Conservation (phyloP, 2,113 vertebrate genomes). For the Pollimyrus isidori region DNA sequence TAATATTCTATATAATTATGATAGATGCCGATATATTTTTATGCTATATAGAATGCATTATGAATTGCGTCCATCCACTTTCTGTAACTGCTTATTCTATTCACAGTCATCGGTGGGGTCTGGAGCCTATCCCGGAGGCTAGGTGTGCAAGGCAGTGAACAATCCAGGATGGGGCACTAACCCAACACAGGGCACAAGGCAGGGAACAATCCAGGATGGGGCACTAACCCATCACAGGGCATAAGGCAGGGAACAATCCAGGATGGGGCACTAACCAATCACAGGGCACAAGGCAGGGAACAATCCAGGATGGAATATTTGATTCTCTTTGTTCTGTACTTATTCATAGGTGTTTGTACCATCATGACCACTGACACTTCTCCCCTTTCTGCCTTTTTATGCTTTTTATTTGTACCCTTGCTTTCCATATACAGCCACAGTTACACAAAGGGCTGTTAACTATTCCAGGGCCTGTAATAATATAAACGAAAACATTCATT, state of each 20-base stretch:
- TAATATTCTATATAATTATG: neutral
- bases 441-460: neutral
- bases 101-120: neutral
- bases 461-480: neutral
- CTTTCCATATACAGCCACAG: neutral
- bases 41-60: neutral
- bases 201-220: no score
- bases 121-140: neutral
- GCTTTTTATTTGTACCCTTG: neutral
- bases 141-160: neutral
- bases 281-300: no score
- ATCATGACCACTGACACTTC: neutral
- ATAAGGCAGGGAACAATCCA: no score
- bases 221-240: no score
- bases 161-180: neutral
- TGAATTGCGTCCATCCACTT: neutral
- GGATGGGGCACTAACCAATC: no score
- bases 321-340: neutral
- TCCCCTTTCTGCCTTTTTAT: neutral
- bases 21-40: neutral
- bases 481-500: neutral
- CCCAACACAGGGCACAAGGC: neutral
- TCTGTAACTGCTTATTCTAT: neutral
- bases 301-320: no score
- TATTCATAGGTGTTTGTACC: neutral